Percentiles rank a stretch among this genome's conserved stretches.
These are phyloP conservation scores for Psittacula echo DNA, from an alignment of 2,797 vertebrate genomes.

Conservation along the genomic window DNA sequence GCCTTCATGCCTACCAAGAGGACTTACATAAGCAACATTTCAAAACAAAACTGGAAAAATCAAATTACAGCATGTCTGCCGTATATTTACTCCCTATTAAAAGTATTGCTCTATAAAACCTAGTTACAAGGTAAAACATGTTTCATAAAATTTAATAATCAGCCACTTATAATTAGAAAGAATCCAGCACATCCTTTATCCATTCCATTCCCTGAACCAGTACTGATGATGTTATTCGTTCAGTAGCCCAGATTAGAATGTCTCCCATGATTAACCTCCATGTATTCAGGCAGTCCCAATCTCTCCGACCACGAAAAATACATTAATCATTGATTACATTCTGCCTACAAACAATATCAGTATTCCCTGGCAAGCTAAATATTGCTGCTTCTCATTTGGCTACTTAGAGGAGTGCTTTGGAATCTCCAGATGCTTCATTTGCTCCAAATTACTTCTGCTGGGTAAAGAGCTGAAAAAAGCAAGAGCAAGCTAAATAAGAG, in stretches of 20 bases:
- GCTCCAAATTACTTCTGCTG: not conserved
- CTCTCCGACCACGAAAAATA: not conserved
- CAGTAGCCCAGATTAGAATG: not conserved
- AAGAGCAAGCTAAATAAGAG: not conserved
- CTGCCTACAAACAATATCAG: not conserved
- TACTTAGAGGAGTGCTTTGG: not conserved
- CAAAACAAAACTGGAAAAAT: not conserved
- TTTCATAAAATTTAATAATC: not conserved
- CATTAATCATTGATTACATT: constrained; percentile 6
- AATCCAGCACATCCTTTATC: not conserved
- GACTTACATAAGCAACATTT: not conserved
- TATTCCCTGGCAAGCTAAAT: not conserved
- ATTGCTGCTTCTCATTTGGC: not conserved
- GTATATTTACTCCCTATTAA: not conserved
- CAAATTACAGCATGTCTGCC: not conserved
- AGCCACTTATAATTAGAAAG: not conserved
- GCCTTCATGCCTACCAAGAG: not conserved
- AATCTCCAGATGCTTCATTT: not conserved
- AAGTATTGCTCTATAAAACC: not conserved
- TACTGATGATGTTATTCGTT: not conserved
- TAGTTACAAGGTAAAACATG: not conserved
- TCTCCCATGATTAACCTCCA: not conserved
- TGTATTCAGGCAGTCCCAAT: not conserved
- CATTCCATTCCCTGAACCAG: not conserved
- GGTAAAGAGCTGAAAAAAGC: not conserved